phyloP scores from a whole-genome alignment of 2,113 vertebrate genomes.

The Turnix velox region DNA sequence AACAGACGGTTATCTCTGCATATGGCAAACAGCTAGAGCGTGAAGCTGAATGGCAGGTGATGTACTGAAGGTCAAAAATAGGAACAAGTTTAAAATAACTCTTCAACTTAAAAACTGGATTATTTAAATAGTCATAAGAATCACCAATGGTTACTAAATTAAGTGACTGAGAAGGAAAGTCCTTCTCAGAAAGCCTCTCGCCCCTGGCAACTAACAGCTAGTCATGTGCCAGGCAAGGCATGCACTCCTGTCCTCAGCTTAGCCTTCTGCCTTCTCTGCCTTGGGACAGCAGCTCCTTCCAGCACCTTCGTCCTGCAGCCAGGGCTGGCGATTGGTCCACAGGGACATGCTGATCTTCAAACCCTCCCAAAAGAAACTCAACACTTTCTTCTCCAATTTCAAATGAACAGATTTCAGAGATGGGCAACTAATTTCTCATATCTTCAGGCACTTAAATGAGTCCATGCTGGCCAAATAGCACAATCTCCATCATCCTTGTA shows the following conservation, averaged over 20 bases:
- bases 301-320: not conserved
- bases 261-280: not conserved
- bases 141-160: not conserved
- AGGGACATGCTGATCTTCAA: not conserved
- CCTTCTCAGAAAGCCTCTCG: not conserved
- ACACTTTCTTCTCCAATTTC: not conserved
- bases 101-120: not conserved
- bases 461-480: not conserved
- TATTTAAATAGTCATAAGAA: not conserved
- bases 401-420: not conserved
- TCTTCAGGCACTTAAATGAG: not conserved
- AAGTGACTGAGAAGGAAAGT: not conserved
- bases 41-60: not conserved
- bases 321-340: not conserved
- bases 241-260: not conserved
- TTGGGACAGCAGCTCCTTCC: not conserved
- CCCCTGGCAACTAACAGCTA: not conserved
- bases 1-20: not conserved
- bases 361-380: not conserved
- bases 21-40: not conserved
- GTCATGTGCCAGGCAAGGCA: not conserved
- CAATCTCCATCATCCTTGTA: rapidly evolving
- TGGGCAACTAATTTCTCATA: not conserved
- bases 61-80: not conserved
- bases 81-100: not conserved